Evolutionary conservation across 2,797 vertebrate species (phyloP).

Genomic region (Pantherophis vulpinus): DNA sequence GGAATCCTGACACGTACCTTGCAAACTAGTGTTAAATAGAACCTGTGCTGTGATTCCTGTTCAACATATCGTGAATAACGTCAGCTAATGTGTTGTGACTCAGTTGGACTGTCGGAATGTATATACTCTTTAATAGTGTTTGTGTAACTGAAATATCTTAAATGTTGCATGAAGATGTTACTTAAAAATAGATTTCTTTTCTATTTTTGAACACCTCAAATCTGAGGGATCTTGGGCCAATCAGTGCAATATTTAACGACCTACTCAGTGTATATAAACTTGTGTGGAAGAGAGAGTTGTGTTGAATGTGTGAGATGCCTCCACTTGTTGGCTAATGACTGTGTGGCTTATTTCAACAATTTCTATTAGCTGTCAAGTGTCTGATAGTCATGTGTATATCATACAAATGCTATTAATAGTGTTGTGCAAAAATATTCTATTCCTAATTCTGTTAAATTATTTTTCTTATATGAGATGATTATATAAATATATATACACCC

Average conservation of each 20-base stretch:
- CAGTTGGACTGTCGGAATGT: conserved; percentile 69
- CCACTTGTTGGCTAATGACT: conserved; percentile 60
- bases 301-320: conserved; percentile 67
- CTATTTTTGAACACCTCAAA: conserved; percentile 87
- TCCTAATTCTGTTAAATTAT: conserved; percentile 62
- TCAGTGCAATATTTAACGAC: conserved; percentile 98
- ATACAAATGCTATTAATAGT: conserved; percentile 59
- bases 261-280: conserved; percentile 90
- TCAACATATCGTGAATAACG: conserved; percentile 72
- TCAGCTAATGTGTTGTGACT: conserved; percentile 69
- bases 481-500: conserved; percentile 37
- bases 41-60: conserved; percentile 64
- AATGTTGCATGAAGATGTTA: conserved; percentile 79
- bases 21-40: conserved; percentile 57
- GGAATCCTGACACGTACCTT: conserved; percentile 62
- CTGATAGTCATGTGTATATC: conserved; percentile 63
- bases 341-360: conserved; percentile 63
- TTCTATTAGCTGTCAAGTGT: conserved; percentile 64
- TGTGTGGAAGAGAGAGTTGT: conserved; percentile 72
- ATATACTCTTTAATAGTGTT: conserved; percentile 78
- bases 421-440: conserved; percentile 65
- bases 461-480: conserved; percentile 56
- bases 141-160: conserved; percentile 73
- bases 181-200: conserved; percentile 75
- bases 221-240: conserved; percentile 94